These are phyloP conservation scores for Echinometra lucunter DNA, from an alignment of 53 echinoderm and acorn worm genomes.

Conservation along the genomic window DNA sequence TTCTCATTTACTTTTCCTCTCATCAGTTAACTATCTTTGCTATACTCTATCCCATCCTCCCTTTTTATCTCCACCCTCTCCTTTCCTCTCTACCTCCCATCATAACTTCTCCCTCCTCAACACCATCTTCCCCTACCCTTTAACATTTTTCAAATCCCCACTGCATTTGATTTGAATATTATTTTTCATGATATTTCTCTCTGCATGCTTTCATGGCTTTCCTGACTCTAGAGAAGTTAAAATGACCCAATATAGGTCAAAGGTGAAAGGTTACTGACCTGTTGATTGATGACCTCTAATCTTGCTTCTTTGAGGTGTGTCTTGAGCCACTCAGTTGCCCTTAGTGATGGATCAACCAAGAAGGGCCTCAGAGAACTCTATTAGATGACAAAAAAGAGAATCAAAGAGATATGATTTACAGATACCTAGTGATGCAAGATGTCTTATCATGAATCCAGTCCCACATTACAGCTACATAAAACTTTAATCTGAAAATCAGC, in stretches of 20 bases:
- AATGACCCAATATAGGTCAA: neutral
- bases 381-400: too few species aligned
- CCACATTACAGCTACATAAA: too few species aligned
- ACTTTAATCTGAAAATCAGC: too few species aligned
- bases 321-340: slow-evolving; percentile 99
- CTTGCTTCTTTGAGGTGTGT: slow-evolving; percentile 91
- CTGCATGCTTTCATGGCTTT: too few species aligned
- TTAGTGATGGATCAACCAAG: slow-evolving; percentile 96
- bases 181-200: neutral
- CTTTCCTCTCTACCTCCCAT: neutral
- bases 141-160: neutral
- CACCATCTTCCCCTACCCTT: neutral
- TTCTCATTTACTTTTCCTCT: too few species aligned
- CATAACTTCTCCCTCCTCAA: neutral
- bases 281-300: slow-evolving; percentile 95
- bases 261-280: slow-evolving; percentile 76
- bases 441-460: too few species aligned
- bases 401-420: too few species aligned
- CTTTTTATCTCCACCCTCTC: neutral
- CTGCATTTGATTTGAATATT: neutral
- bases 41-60: neutral
- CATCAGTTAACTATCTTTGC: too few species aligned
- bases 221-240: neutral
- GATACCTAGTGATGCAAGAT: too few species aligned
- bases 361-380: slow-evolving; percentile 96